A percentile compares a stretch with the other conserved stretches of the same genome.
These are phyloP conservation scores for Panagrolaimus sp. DNA, from an alignment of 1,140 invertebrate species.

Conservation along the genomic window DNA sequence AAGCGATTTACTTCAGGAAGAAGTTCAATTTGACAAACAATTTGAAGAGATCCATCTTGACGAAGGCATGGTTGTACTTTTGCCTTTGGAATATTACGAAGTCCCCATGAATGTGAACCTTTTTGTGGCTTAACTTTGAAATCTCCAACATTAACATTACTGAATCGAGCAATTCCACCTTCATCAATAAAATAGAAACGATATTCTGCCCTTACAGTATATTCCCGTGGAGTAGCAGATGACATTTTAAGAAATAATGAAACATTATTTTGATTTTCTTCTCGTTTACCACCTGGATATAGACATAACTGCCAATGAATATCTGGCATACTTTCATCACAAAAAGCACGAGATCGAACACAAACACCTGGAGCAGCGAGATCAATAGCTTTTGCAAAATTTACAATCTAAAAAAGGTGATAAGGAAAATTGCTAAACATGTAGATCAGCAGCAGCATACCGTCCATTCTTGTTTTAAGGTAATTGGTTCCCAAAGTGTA, in stretches of 20 bases:
- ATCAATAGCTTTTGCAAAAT: slow-evolving; percentile 49
- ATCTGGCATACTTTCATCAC: slow-evolving; percentile 45
- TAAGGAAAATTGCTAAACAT: neutral
- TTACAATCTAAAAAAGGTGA: slow-evolving; percentile 44
- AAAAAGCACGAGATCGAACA: slow-evolving; percentile 50
- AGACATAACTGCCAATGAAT: slow-evolving; percentile 57
- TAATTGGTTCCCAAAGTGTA: slow-evolving; percentile 47
- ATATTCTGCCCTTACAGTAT: slow-evolving; percentile 56
- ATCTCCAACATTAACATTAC: slow-evolving; percentile 51
- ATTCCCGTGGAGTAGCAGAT: slow-evolving; percentile 37
- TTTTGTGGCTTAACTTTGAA: slow-evolving; percentile 58
- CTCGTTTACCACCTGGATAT: slow-evolving; percentile 56
- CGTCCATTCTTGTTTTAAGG: slow-evolving; percentile 51
- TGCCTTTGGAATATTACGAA: slow-evolving; percentile 50
- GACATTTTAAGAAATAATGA: slow-evolving; percentile 58
- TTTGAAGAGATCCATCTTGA: slow-evolving; percentile 48
- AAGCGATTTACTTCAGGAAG: slow-evolving; percentile 50
- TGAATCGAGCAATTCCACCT: slow-evolving; percentile 33
- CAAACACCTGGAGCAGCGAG: slow-evolving; percentile 52
- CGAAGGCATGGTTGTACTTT: slow-evolving; percentile 54
- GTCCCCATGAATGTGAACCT: slow-evolving; percentile 57
- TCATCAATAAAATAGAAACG: slow-evolving; percentile 54
- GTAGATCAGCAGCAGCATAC: slow-evolving; percentile 26
- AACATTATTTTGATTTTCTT: slow-evolving; percentile 56
- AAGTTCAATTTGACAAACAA: slow-evolving; percentile 53